Evolutionary conservation across 2,113 vertebrate genomes (phyloP).

Genomic region (Percina caprodes): DNA sequence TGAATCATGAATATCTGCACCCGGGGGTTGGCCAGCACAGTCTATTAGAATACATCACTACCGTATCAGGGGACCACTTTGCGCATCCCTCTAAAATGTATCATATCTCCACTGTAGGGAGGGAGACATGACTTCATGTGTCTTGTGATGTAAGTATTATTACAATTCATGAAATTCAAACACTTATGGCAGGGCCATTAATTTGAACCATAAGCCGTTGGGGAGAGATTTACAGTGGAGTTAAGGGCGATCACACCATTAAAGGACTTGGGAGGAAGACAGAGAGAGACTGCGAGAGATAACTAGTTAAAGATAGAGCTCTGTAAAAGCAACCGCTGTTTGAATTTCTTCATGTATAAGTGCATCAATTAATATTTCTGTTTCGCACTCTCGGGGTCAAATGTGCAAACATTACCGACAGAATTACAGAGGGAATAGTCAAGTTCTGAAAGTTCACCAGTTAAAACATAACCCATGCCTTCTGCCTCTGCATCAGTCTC

Average conservation of each 20-base stretch:
- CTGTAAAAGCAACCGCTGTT: slow-evolving; percentile 84
- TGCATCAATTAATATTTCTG: slow-evolving; percentile 74
- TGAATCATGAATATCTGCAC: slow-evolving; percentile 96
- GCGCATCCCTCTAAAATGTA: slow-evolving; percentile 95
- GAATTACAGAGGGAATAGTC: slow-evolving; percentile 66
- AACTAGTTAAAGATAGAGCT: slow-evolving; percentile 73
- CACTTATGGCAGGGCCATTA: slow-evolving; percentile 95
- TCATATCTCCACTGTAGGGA: slow-evolving; percentile 95
- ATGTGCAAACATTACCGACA: slow-evolving; percentile 83
- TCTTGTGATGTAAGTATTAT: slow-evolving; percentile 99
- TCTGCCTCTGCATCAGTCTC: slow-evolving; percentile 62
- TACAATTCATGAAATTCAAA: slow-evolving; percentile 99
- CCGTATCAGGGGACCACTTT: slow-evolving; percentile 97
- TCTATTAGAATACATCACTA: slow-evolving; percentile 99
- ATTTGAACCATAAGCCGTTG: slow-evolving; percentile 96
- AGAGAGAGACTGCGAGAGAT: slow-evolving; percentile 53
- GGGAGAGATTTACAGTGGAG: slow-evolving; percentile 97
- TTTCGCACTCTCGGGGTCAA: slow-evolving; percentile 63
- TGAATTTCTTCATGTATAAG: slow-evolving; percentile 82
- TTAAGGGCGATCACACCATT: slow-evolving; percentile 96
- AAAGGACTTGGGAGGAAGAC: slow-evolving; percentile 85
- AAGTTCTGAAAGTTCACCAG: slow-evolving; percentile 89
- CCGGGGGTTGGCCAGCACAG: slow-evolving; percentile 91
- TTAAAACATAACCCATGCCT: slow-evolving; percentile 83
- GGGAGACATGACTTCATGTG: slow-evolving; percentile 98